These are phyloP conservation scores for Labia minor DNA, from an alignment of 2,888 invertebrate species.

Conservation along the genomic window DNA sequence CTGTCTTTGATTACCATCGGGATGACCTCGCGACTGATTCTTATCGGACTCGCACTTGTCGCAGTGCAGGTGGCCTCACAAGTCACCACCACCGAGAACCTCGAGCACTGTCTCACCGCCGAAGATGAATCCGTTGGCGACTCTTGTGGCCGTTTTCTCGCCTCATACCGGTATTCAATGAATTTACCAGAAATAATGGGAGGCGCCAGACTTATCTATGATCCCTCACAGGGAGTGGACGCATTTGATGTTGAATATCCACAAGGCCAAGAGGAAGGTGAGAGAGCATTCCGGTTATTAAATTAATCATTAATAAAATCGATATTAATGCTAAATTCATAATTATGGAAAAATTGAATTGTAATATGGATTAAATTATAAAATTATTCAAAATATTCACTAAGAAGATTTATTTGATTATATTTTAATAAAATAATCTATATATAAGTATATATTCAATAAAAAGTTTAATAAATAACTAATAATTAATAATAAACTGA, in stretches of 20 bases:
- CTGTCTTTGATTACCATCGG: slow-evolving; percentile 3
- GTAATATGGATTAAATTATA: too few species aligned
- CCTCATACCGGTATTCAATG: slow-evolving; percentile 62
- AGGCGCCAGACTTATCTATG: slow-evolving; percentile 39
- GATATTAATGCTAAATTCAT: too few species aligned
- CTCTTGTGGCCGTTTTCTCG: slow-evolving; percentile 57
- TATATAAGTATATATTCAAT: too few species aligned
- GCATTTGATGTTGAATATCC: slow-evolving; percentile 38
- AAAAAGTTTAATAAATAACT: too few species aligned
- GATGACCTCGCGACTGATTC: background rate
- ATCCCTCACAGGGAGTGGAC: slow-evolving; percentile 32
- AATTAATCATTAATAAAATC: too few species aligned
- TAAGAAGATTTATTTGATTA: too few species aligned
- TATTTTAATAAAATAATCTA: too few species aligned
- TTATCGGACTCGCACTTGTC: too few species aligned
- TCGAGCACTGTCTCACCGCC: slow-evolving; percentile 29
- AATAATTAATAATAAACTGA: too few species aligned
- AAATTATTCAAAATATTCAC: too few species aligned
- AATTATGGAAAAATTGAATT: too few species aligned
- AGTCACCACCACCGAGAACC: slow-evolving; percentile 16
- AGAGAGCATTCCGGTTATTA: slow-evolving; percentile 19
- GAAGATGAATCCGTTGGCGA: slow-evolving; percentile 45
- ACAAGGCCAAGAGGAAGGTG: slow-evolving; percentile 23
- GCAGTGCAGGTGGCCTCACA: slow-evolving; percentile 39
- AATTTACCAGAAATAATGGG: slow-evolving; percentile 58